These are phyloP conservation scores for Euproctis similis DNA, from an alignment of 2,888 invertebrate genomes.

Conservation along the genomic window DNA sequence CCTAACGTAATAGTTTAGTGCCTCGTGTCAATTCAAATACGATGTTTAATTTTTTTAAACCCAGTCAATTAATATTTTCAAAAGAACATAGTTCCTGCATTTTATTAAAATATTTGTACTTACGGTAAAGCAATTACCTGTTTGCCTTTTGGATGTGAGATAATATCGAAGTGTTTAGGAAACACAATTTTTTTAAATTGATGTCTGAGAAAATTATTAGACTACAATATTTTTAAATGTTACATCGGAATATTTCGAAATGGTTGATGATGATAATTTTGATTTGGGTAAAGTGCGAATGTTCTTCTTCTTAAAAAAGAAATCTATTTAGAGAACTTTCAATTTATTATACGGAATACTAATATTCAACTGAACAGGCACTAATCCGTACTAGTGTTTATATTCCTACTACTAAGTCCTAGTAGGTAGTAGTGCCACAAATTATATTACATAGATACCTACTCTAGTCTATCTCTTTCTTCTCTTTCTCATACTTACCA, in stretches of 20 bases:
- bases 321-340: too few relatives aligned
- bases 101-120: constrained; percentile 11
- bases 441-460: constrained; percentile 38
- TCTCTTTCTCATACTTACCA: constrained; percentile 21
- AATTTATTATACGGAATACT: too few relatives aligned
- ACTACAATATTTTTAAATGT: too few relatives aligned
- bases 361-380: constrained; percentile 24
- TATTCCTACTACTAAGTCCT: constrained; percentile 45
- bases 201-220: too few relatives aligned
- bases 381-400: constrained; percentile 37
- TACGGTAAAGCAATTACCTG: constrained; percentile 10
- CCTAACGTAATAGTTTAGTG: constrained; percentile 51
- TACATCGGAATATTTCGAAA: too few relatives aligned
- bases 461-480: constrained; percentile 30
- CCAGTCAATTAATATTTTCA: constrained; percentile 58
- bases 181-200: constrained; percentile 3
- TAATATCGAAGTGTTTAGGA: constrained; percentile 5
- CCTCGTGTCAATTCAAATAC: constrained; percentile 64
- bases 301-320: too few relatives aligned
- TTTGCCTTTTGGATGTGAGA: constrained; percentile 8
- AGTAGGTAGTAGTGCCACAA: constrained; percentile 61
- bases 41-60: constrained; percentile 55
- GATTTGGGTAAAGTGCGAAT: too few relatives aligned
- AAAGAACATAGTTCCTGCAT: constrained; percentile 24
- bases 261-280: too few relatives aligned